Base-by-base conservation (phyloP, 2,888 invertebrate genomes). In the Heliconius ismenius region DNA sequence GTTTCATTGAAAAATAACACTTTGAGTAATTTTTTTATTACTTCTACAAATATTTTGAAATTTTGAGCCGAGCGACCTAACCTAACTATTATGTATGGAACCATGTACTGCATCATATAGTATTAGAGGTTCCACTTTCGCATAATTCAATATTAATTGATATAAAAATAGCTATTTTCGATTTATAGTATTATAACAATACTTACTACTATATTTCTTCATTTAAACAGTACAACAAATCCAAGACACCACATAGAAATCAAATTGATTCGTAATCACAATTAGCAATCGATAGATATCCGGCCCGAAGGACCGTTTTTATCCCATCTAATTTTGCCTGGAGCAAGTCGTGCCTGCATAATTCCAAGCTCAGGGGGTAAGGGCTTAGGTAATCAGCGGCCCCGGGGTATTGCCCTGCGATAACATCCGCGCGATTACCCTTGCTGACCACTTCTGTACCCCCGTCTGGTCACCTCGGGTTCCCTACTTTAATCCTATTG, bases 371-470 rank as follows among this genome's bases (percentile, higher is more conserved):
- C 90, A 88, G 86, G 91, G 91, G 89, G 87, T 83, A 86, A 88
- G 88, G 89, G 92, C 92, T 92, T 92, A 91, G 91, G 90, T 92
- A 92, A 93, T 93, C 93, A 92, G 90, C 86, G 87, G 85, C 88
- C 88, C 83, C 89, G 91, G 91, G 87, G 90, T 91, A 92, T 93
- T 92, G 92, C 91, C 87, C 88, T 84, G 89, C 91, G 93, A 92
- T 92, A 93, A 93, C 91, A 89, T 88, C 87, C 92, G 92, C 90
- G 88, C 93, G 92, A 93, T 92, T 93, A 92, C 90, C 84, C 90
- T 84, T 86, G 86, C 90, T 92, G 92, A 92, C 92, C 92, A 87
- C 91, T 86, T 86, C 88, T 84, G 84, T 84, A 83, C 87, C 89
- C 85, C 83, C 83, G 86, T 88, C 89, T 90, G 87, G 88, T 90